A percentile compares a stretch with the other conserved stretches of the same genome.
Conservation (phyloP, 2,113 vertebrate genomes). For the Carettochelys insculpta region DNA sequence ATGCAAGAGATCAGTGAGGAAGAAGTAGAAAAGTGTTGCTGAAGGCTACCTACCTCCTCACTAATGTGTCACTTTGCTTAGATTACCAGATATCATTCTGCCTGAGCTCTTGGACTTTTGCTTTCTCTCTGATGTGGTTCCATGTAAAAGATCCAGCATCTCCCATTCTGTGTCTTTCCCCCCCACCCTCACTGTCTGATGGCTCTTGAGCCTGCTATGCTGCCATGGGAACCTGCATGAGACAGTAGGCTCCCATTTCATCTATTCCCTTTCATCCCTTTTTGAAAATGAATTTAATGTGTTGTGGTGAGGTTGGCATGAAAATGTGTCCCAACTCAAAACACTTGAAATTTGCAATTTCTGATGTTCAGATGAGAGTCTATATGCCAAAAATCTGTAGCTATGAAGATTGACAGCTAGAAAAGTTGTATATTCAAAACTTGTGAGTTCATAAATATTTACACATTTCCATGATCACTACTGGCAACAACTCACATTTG, state of each 20-base stretch:
- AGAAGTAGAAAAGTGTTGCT: background rate
- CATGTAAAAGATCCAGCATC: slow-evolving; percentile 29
- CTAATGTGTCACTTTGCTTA: background rate
- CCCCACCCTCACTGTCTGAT: slow-evolving; percentile 38
- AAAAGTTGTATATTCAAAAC: slow-evolving; percentile 18
- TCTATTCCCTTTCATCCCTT: slow-evolving; percentile 43
- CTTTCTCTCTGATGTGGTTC: slow-evolving; percentile 55
- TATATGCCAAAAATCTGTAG: slow-evolving; percentile 2
- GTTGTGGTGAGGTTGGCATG: slow-evolving; percentile 11
- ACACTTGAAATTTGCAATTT: slow-evolving; percentile 13
- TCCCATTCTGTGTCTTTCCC: slow-evolving; percentile 18
- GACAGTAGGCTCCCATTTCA: slow-evolving; percentile 7
- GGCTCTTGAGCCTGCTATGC: slow-evolving; percentile 62
- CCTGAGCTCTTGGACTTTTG: background rate
- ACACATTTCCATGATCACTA: background rate
- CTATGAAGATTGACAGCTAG: slow-evolving; percentile 17
- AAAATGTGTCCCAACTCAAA: slow-evolving; percentile 34
- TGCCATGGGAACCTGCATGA: slow-evolving; percentile 69
- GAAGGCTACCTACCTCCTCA: background rate
- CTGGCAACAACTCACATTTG: slow-evolving; percentile 18
- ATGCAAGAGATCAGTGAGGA: background rate
- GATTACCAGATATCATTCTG: background rate
- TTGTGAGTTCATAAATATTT: slow-evolving; percentile 49
- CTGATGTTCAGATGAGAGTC: background rate
- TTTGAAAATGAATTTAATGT: slow-evolving; percentile 17